phyloP scores from a whole-genome alignment of 1,140 invertebrate genomes.

The Drosophila subobscura region DNA sequence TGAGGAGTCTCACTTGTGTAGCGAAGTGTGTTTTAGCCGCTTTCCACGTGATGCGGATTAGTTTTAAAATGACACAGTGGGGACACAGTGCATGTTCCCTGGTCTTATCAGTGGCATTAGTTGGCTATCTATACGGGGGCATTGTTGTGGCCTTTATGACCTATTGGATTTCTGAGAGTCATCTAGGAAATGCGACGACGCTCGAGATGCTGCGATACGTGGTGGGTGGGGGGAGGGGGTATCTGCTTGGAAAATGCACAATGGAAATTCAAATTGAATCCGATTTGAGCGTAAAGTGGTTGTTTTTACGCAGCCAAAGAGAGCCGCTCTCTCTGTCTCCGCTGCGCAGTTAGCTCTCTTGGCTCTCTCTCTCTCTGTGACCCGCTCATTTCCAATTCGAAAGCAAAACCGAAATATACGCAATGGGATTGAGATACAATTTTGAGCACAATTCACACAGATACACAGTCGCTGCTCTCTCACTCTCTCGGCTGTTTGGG shows the following conservation, averaged over 20 bases:
- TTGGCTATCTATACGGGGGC: constrained; percentile 1
- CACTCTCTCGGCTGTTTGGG: not conserved
- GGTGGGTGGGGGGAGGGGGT: not conserved
- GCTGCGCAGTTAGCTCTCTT: constrained; percentile 5
- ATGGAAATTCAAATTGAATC: constrained; percentile 57
- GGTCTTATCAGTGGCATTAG: constrained; percentile 5
- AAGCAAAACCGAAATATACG: constrained; percentile 64
- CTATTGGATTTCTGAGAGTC: constrained; percentile 26
- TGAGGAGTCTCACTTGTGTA: constrained; percentile 42
- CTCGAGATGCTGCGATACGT: no score
- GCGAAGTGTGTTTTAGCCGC: not conserved
- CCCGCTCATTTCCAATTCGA: constrained; percentile 46
- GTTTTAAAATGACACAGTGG: no score
- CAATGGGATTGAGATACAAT: constrained; percentile 21
- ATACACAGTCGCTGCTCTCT: constrained; percentile 28
- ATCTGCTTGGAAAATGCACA: constrained; percentile 56
- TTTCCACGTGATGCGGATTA: no score
- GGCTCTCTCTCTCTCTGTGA: not conserved
- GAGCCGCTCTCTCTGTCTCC: not conserved
- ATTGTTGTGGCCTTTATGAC: constrained; percentile 33
- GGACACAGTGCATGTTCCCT: not conserved
- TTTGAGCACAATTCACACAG: constrained; percentile 3
- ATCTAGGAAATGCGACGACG: constrained; percentile 6
- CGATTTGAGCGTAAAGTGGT: constrained; percentile 68
- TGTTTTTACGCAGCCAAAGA: constrained; percentile 46